Evolutionary conservation across 2,888 invertebrate species (phyloP).

Genomic region (Diaprepes abbreviatus): DNA sequence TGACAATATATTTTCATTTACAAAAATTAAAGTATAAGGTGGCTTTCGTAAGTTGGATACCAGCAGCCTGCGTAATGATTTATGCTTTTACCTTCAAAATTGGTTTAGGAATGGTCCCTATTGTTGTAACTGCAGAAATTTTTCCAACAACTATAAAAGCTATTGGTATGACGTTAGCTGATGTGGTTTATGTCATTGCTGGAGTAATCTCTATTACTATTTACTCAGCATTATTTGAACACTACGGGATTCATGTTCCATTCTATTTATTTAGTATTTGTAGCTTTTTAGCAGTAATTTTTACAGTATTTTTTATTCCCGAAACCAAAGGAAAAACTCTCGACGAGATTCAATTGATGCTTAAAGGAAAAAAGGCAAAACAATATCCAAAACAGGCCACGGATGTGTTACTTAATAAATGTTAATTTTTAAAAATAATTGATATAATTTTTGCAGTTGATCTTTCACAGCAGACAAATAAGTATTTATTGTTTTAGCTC

Average conservation of each 20-base stretch:
- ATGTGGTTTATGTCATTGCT: constrained; percentile 62
- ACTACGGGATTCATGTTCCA: constrained; percentile 61
- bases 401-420: too few relatives aligned
- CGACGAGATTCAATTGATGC: constrained; percentile 59
- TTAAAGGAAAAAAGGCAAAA: constrained; percentile 51
- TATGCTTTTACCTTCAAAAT: constrained; percentile 63
- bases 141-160: constrained; percentile 66
- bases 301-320: constrained; percentile 53
- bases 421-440: too few relatives aligned
- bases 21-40: constrained; percentile 58
- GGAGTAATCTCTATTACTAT: constrained; percentile 61
- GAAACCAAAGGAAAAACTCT: constrained; percentile 61
- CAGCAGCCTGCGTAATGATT: constrained; percentile 62
- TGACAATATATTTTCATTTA: constrained; percentile 64
- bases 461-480: too few relatives aligned
- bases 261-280: constrained; percentile 60
- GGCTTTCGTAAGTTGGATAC: constrained; percentile 61
- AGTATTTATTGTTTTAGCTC: too few relatives aligned
- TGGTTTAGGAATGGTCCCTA: constrained; percentile 62
- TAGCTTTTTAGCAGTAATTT: constrained; percentile 46
- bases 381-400: background rate
- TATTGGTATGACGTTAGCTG: constrained; percentile 64
- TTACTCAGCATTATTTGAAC: constrained; percentile 58
- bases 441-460: too few relatives aligned
- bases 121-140: constrained; percentile 56